Evolutionary conservation across 2,113 vertebrate species (phyloP).

Genomic region (Marmota flaviventris): DNA sequence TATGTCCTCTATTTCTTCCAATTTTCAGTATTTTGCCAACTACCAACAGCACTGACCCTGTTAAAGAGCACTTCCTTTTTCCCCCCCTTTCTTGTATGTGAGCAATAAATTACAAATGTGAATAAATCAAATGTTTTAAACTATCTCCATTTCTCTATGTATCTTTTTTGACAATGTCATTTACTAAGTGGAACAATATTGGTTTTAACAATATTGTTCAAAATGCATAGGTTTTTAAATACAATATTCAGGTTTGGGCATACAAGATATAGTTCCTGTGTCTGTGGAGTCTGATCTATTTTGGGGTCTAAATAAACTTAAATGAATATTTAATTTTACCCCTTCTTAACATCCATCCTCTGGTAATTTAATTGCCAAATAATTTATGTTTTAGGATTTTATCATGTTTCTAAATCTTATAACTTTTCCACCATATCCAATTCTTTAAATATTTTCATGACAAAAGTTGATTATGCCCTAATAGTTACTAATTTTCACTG

Average conservation of each 20-base stretch:
- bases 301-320: neutral
- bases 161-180: neutral
- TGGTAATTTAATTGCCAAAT: constrained; percentile 42
- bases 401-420: neutral
- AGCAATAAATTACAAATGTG: neutral
- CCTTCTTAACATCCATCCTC: constrained; percentile 37
- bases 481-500: neutral
- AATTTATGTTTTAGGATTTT: constrained; percentile 58
- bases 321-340: neutral
- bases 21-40: constrained; percentile 7
- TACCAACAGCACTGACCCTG: neutral
- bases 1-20: neutral
- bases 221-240: neutral
- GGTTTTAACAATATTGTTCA: neutral
- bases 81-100: neutral
- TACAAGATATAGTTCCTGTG: neutral
- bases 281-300: neutral
- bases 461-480: neutral
- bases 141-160: neutral
- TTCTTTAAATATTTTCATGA: constrained; percentile 2
- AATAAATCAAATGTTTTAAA: neutral
- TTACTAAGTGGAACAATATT: neutral
- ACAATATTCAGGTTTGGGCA: neutral
- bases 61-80: neutral
- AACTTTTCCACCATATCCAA: neutral